phyloP scores from a whole-genome alignment of 2,113 vertebrate genomes.

The Seriola quinqueradiata region DNA sequence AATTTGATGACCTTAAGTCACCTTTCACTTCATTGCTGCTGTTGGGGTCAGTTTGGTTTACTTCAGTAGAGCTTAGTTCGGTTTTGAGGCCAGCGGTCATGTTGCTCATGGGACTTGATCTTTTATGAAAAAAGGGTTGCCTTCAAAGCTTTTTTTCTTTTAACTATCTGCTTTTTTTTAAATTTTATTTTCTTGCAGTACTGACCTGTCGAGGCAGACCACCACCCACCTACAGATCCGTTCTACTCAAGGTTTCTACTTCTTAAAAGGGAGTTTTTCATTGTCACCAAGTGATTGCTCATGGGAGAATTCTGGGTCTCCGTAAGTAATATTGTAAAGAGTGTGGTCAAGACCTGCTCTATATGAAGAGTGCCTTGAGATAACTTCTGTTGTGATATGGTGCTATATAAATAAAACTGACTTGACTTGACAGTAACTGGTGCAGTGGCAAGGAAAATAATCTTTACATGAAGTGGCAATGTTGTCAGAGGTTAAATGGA shows the following conservation, averaged over 20 bases:
- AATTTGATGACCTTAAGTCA: slow-evolving; percentile 52
- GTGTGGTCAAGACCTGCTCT: no score
- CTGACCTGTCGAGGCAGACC: no score
- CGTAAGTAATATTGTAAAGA: no score
- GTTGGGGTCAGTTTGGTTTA: slow-evolving; percentile 13
- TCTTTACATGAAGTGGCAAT: slow-evolving; percentile 8
- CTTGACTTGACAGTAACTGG: background rate
- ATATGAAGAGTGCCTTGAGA: no score
- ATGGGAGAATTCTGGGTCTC: no score
- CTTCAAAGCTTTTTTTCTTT: background rate
- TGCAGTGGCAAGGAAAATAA: background rate
- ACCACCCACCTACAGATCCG: no score
- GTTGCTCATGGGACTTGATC: slow-evolving; percentile 9
- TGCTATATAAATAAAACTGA: no score
- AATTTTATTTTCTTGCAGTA: background rate
- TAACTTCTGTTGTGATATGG: no score
- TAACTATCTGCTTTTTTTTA: background rate
- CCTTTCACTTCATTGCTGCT: slow-evolving; percentile 10
- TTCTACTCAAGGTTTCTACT: no score
- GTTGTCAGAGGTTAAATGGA: background rate
- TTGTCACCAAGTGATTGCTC: no score
- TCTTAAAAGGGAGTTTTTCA: no score
- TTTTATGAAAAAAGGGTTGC: background rate
- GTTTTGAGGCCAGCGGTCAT: background rate
- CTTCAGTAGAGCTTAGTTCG: slow-evolving; percentile 13